These are phyloP conservation scores for Epirrhoe tristata DNA, from an alignment of 2,888 invertebrate species.

Conservation along the genomic window DNA sequence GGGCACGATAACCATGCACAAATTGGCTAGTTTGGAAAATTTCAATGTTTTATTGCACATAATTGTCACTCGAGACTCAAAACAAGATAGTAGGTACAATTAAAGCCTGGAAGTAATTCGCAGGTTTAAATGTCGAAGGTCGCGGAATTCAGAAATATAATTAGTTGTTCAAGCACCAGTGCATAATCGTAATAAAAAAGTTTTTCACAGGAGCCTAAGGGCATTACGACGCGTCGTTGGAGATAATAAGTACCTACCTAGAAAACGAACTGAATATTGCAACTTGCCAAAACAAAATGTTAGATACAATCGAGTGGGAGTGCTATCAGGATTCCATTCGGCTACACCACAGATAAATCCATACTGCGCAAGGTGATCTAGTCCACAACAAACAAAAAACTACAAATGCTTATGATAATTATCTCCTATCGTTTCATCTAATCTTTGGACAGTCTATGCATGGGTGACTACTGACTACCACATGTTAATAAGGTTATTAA, in stretches of 20 bases:
- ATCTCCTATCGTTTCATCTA: slow-evolving; percentile 38
- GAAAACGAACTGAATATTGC: slow-evolving; percentile 18
- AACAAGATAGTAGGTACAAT: slow-evolving; percentile 8
- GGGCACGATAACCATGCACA: slow-evolving; percentile 47
- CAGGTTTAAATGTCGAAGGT: not conserved
- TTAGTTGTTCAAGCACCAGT: not conserved
- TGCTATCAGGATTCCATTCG: slow-evolving; percentile 44
- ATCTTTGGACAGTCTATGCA: slow-evolving; percentile 35
- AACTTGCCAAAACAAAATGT: slow-evolving; percentile 28
- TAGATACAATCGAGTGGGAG: slow-evolving; percentile 38
- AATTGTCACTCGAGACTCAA: slow-evolving; percentile 47
- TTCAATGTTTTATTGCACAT: slow-evolving; percentile 54
- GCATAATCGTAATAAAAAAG: no score
- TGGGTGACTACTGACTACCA: slow-evolving; percentile 11
- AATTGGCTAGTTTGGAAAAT: slow-evolving; percentile 48
- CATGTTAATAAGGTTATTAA: slow-evolving; percentile 30
- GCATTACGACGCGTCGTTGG: not conserved
- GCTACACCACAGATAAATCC: slow-evolving; percentile 18
- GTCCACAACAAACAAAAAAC: slow-evolving; percentile 37
- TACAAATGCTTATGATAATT: slow-evolving; percentile 29
- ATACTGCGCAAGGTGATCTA: slow-evolving; percentile 40
- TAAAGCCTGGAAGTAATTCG: slow-evolving; percentile 3
- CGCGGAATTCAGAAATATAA: not conserved
- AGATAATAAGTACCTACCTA: slow-evolving; percentile 4
- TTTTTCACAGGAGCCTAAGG: no score